These are phyloP conservation scores for Andrena trimmerana DNA, from an alignment of 2,888 invertebrate species.

Conservation along the genomic window DNA sequence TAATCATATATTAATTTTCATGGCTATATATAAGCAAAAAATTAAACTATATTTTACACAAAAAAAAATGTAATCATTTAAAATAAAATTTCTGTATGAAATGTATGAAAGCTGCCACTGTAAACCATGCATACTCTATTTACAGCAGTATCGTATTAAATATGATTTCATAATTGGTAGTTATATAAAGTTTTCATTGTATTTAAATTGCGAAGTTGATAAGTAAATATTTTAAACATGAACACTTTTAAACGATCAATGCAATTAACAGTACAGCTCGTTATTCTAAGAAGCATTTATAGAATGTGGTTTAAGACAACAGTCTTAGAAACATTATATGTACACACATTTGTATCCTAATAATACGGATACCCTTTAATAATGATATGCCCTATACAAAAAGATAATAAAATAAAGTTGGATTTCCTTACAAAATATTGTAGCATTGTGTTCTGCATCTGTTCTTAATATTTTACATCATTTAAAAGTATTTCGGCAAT, in stretches of 20 bases:
- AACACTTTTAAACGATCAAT: conserved; percentile 65
- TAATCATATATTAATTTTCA: conserved; percentile 46
- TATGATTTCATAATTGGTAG: conserved; percentile 31
- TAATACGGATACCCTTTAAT: conserved; percentile 56
- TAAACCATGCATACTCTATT: conserved; percentile 40
- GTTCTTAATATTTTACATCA: conserved; percentile 53
- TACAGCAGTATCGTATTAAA: conserved; percentile 36
- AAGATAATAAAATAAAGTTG: conserved; percentile 70
- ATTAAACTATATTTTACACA: conserved; percentile 45
- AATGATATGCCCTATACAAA: conserved; percentile 66
- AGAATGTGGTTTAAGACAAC: conserved; percentile 54
- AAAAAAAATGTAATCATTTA: conserved; percentile 40
- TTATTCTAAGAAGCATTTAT: conserved; percentile 49
- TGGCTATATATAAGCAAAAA: conserved; percentile 38
- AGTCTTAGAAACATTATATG: conserved; percentile 49
- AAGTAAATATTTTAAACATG: conserved; percentile 66
- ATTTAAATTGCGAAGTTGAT: conserved; percentile 43
- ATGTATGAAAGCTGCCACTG: conserved; percentile 41
- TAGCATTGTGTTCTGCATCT: conserved; percentile 38
- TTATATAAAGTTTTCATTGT: conserved; percentile 32
- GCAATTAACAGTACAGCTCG: conserved; percentile 57
- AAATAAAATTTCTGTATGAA: conserved; percentile 33
- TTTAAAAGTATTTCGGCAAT: conserved; percentile 39
- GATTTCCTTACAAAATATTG: conserved; percentile 63
- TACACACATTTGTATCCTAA: conserved; percentile 56